Evolutionary conservation across 2,113 vertebrate genomes (phyloP).

Genomic region (Myodes glareolus): DNA sequence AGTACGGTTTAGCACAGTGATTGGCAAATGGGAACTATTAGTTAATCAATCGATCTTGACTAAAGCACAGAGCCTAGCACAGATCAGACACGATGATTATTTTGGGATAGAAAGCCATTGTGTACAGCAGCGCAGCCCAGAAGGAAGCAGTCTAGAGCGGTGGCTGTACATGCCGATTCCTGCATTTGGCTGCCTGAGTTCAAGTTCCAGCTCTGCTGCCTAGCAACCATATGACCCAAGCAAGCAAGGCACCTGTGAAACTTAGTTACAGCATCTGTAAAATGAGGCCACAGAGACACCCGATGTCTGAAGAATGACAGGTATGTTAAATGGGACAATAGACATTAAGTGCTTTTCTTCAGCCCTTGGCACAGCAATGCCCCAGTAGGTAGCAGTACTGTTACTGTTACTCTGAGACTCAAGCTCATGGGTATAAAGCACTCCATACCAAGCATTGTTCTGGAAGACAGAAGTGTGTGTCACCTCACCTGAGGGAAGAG

Average conservation of each 20-base stretch:
- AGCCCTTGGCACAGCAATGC: not conserved
- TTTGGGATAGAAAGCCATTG: not conserved
- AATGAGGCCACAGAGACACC: not conserved
- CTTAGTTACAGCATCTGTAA: conserved; percentile 44
- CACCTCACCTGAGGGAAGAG: not conserved
- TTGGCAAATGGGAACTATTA: conserved; percentile 43
- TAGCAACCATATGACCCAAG: not conserved
- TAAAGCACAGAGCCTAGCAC: not conserved
- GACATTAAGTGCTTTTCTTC: not conserved
- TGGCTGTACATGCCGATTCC: not conserved
- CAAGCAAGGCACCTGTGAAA: not conserved
- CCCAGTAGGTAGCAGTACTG: not conserved
- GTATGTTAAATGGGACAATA: not conserved
- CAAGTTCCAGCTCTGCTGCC: conserved; percentile 33
- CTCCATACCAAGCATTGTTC: conserved; percentile 2
- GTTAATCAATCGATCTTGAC: not conserved
- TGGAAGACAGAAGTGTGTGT: not conserved
- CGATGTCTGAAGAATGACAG: not conserved
- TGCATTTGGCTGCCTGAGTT: conserved; percentile 8
- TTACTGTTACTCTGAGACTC: conserved; percentile 5
- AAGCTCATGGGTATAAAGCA: not conserved
- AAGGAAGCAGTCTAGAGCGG: not conserved
- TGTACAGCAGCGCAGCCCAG: not conserved
- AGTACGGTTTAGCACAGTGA: not conserved
- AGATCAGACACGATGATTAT: not conserved